phyloP scores from a whole-genome alignment of 2,797 vertebrate genomes.

The Pipistrellus pipistrellus region DNA sequence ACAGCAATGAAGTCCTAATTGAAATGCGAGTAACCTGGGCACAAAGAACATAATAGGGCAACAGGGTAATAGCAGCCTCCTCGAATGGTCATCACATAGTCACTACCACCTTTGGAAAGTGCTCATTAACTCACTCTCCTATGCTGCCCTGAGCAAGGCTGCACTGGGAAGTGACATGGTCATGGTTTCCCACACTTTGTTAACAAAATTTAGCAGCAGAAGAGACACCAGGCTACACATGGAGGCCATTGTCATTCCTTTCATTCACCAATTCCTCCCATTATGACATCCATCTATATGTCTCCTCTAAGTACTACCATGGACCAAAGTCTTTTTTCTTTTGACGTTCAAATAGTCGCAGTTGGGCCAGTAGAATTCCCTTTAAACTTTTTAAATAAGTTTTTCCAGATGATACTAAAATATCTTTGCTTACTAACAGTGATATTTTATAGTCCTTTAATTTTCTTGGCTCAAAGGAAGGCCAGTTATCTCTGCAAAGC shows the following conservation, averaged over 20 bases:
- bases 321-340: background rate
- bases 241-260: background rate
- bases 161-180: background rate
- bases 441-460: background rate
- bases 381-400: background rate
- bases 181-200: background rate
- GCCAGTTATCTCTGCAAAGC: background rate
- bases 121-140: background rate
- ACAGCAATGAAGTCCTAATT: background rate
- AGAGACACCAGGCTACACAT: background rate
- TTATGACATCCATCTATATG: background rate
- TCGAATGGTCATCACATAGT: background rate
- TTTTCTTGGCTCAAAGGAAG: background rate
- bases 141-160: background rate
- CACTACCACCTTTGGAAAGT: background rate
- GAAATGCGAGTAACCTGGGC: background rate
- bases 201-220: background rate
- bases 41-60: background rate
- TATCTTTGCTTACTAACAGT: background rate
- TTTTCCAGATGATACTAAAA: background rate
- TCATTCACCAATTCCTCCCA: background rate
- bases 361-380: background rate
- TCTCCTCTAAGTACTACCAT: background rate
- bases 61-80: background rate
- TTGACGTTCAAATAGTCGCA: background rate